Evolutionary conservation across 2,888 invertebrate genomes (phyloP).

Genomic region (Nipponacmea schrenckii): DNA sequence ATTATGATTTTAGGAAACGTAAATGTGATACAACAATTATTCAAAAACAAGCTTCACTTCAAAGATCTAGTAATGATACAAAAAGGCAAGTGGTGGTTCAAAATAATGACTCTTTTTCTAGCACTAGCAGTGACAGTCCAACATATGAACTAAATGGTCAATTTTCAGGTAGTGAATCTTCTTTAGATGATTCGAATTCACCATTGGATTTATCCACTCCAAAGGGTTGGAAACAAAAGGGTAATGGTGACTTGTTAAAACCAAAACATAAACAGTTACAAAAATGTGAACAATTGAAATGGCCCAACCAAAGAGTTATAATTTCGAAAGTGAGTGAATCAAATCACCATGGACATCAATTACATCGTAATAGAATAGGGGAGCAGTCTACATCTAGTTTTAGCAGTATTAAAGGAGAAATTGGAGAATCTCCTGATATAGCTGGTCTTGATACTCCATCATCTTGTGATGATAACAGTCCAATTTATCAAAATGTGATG

Average conservation of each 20-base stretch:
- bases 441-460: background rate
- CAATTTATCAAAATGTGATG: background rate
- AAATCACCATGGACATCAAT: background rate
- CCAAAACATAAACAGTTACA: no score
- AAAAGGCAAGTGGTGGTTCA: background rate
- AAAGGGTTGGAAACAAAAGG: background rate
- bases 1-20: background rate
- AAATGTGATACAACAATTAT: background rate
- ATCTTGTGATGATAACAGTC: background rate
- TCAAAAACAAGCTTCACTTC: background rate
- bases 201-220: background rate
- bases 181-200: background rate
- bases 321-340: background rate
- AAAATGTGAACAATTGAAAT: background rate
- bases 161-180: background rate
- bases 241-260: no score
- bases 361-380: background rate
- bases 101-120: background rate
- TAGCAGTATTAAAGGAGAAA: constrained; percentile 3
- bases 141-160: background rate
- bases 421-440: background rate
- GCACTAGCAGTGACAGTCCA: constrained; percentile 1
- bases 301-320: constrained; percentile 2
- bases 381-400: constrained; percentile 2
- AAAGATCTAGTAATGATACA: background rate